These are phyloP conservation scores for Ectemnius continuus DNA, from an alignment of 2,888 invertebrate genomes.

Conservation along the genomic window DNA sequence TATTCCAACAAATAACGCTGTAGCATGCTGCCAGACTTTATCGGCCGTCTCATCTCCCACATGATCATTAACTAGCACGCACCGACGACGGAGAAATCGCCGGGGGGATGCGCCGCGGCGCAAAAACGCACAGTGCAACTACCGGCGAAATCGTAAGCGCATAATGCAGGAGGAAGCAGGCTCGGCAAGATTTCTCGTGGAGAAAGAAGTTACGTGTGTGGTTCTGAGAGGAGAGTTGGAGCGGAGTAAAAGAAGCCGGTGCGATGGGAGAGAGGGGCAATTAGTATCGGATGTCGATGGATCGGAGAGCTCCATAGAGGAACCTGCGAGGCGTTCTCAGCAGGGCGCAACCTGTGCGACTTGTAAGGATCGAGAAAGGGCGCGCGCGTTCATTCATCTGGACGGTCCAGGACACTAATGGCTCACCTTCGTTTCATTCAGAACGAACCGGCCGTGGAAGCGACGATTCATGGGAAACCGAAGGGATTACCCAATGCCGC, in stretches of 20 bases:
- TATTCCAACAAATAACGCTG: constrained; percentile 48
- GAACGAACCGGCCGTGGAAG: constrained; percentile 53
- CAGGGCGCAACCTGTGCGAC: constrained; percentile 68
- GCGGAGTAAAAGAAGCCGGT: constrained; percentile 53
- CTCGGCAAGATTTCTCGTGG: too few relatives aligned
- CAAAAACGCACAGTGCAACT: constrained; percentile 13
- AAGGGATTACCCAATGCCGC: constrained; percentile 30
- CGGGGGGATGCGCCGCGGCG: constrained; percentile 18
- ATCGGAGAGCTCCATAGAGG: constrained; percentile 31
- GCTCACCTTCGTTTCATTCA: constrained; percentile 70
- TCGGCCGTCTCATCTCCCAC: constrained; percentile 45
- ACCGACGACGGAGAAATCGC: constrained; percentile 26
- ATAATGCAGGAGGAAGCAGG: too few relatives aligned
- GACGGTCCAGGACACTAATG: constrained; percentile 63
- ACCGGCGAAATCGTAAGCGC: neutral
- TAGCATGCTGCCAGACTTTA: constrained; percentile 49
- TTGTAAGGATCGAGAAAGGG: constrained; percentile 64
- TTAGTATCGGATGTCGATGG: constrained; percentile 75
- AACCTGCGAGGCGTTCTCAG: constrained; percentile 54
- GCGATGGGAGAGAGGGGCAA: constrained; percentile 63
- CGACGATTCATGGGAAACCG: constrained; percentile 67
- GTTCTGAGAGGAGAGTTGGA: constrained; percentile 20
- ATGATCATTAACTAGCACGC: constrained; percentile 42
- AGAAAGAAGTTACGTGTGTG: too few relatives aligned
- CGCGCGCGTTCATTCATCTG: constrained; percentile 61